Base-by-base conservation (phyloP, 2,888 invertebrate genomes). In the Monochamus alternatus region DNA sequence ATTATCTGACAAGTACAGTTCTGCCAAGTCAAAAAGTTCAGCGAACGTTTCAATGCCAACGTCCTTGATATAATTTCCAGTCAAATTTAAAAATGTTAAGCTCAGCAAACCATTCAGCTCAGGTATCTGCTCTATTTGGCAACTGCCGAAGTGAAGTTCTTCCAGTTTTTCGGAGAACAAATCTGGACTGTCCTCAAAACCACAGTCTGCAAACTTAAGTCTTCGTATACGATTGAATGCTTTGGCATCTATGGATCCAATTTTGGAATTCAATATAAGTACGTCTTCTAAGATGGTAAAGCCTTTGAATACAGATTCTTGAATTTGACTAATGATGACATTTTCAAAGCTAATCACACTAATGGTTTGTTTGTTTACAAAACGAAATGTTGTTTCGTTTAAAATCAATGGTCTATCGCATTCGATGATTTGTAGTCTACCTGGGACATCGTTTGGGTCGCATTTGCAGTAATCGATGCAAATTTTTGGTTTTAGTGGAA, bases 1-100 rank as follows among this genome's bases (percentile, higher is more conserved):
- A 85, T 96, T 96, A 80, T 93, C 91, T 22, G 95, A 93, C 8
- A 96, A 89, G 84, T 95, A 94, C 43, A 96, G 87, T 84, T 95
- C 95, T 85, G 94, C 93, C 72, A 96, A 90, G 65, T 92, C 91
- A 10, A 92, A 89, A 32, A 94, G 89, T 31, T 91, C 90, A 75
- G 92, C 91, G 87, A 95, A 95, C 0, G 92, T 90, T 70, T 90
- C 89, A 30, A 90, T 90, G 74, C 93, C 91, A 83, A 94, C 89
- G 4, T 91, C 90, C 67, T 90, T 91, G 66, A 96, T 88, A 71
- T 91, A 90, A 84, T 96, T 96, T 71, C 93, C 92, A 44, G 93
- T 92, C 75, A 95, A 89, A 84, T 93, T 94, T 52, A 94, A 90
- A 76, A 92, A 93, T 8, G 91, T 90, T 89, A 94, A 83, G 12